Percentiles rank a stretch among this genome's conserved stretches.
phyloP scores from a whole-genome alignment of 1,140 invertebrate species.

The Papilio polyxenes region DNA sequence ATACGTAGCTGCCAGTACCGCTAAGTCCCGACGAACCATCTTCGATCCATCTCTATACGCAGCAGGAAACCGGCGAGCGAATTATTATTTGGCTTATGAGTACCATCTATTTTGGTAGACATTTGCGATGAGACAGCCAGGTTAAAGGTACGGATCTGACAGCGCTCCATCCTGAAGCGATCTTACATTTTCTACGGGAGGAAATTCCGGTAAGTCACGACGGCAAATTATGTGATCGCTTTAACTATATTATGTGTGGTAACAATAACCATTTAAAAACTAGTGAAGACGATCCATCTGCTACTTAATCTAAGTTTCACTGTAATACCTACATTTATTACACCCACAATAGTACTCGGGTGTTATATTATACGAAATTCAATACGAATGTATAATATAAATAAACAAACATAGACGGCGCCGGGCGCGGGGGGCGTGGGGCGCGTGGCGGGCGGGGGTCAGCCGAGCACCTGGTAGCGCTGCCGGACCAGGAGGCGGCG shows the following conservation, averaged over 20 bases:
- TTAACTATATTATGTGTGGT: background rate
- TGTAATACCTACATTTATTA: background rate
- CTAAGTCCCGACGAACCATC: background rate
- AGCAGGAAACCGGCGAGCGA: background rate
- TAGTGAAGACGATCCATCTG: background rate
- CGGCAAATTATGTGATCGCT: background rate
- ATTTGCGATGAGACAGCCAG: background rate
- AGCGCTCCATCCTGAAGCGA: background rate
- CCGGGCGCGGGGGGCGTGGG: background rate
- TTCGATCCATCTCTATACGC: background rate
- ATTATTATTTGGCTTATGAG: background rate
- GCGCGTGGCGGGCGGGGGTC: constrained; percentile 45
- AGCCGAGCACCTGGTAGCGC: constrained; percentile 66
- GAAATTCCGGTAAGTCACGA: background rate
- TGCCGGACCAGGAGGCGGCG: constrained; percentile 89
- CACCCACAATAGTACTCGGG: background rate
- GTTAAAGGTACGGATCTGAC: background rate
- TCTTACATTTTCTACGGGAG: background rate
- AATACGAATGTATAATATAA: no score
- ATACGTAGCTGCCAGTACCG: background rate
- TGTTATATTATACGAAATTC: background rate
- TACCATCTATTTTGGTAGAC: background rate
- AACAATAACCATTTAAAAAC: background rate
- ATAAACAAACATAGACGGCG: background rate
- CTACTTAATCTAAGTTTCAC: background rate